Base-by-base conservation (phyloP, 2,113 vertebrate species). In the Natator depressus region DNA sequence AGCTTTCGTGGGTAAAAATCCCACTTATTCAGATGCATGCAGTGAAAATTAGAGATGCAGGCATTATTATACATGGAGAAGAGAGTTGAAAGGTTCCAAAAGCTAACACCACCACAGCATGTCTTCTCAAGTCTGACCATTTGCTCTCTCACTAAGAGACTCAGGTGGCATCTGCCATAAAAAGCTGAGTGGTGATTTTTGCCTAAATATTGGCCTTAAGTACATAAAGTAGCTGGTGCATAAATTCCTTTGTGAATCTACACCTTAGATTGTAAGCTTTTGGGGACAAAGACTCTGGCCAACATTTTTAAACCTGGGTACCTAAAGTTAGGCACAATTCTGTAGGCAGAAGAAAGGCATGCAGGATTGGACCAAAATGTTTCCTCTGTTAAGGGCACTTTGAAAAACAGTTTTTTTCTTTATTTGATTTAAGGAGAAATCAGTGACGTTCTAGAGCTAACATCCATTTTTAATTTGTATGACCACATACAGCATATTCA, bases 381-480 rank as follows among this genome's bases (percentile, higher is more conserved):
- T 62, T 62, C 13, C 59, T 62, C 6, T 62, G 59, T 29, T 62
- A 62, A 35, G 59, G 29, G 35, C 35, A 69, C 62, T 19, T 69
- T 69, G 31, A 69, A 80, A 22, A 69, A 69, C 31, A 81, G 9
- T 1, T 53, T 50, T 88, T 53, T 51, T 10, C 53, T 49, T 51
- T 69, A 50, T 65, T 57, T 27, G 24, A 88, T 69, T 59, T 81
- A 88, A 69, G 35, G 4, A 27, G 81, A 27, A 59, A 59, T 46
- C 14, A 82, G 49, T 35, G 6, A 25, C 35, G n/a, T 89, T 82
- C 53, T 38, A 82, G 50, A 72, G 49, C 79, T 54, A n/a, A 82
- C 80, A 82, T 89, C 82, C 54, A 54, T 54, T 82, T 16, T 82
- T 27, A 75, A 72, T 72, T 89, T 82, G 35, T 69, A 75, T 89